phyloP scores from a whole-genome alignment of 30 jellyfish, hydroid and myxozoan species.

The Turritopsis dohrnii region DNA sequence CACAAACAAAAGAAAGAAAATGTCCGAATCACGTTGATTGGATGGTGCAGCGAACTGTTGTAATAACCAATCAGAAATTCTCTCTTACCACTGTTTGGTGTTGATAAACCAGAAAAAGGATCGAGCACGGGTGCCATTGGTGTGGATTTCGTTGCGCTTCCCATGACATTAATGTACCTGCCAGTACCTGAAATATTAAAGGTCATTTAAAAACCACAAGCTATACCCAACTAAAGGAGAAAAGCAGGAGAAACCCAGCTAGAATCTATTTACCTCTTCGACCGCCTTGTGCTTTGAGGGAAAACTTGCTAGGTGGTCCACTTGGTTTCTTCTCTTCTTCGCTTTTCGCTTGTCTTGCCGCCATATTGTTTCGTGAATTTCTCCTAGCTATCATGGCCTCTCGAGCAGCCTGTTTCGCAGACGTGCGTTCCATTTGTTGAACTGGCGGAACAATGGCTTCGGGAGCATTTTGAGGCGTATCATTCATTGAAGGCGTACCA shows the following conservation, averaged over 20 bases:
- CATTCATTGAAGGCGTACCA: background rate
- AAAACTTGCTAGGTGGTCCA: conserved; percentile 45
- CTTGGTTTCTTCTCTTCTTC: conserved; percentile 22
- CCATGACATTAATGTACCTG: conserved; percentile 29
- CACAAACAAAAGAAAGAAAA: background rate
- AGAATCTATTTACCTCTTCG: conserved; percentile 20
- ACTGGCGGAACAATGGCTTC: background rate
- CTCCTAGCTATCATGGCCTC: background rate
- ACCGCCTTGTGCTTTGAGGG: conserved; percentile 41
- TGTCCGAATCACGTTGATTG: background rate
- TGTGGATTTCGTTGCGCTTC: conserved; percentile 12
- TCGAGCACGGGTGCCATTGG: conserved; percentile 45
- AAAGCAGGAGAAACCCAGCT: background rate
- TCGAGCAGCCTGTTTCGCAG: conserved; percentile 1
- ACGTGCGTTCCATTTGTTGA: background rate
- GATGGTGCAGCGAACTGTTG: too few species aligned
- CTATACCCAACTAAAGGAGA: background rate
- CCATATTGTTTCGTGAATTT: background rate
- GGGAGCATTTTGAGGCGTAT: background rate
- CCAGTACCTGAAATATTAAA: background rate
- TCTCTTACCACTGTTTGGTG: background rate
- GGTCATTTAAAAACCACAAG: background rate
- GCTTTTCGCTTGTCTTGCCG: background rate
- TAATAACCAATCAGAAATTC: background rate
- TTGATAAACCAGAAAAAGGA: conserved; percentile 5